phyloP scores from a whole-genome alignment of 2,797 vertebrate species.

The Platalea minor region DNA sequence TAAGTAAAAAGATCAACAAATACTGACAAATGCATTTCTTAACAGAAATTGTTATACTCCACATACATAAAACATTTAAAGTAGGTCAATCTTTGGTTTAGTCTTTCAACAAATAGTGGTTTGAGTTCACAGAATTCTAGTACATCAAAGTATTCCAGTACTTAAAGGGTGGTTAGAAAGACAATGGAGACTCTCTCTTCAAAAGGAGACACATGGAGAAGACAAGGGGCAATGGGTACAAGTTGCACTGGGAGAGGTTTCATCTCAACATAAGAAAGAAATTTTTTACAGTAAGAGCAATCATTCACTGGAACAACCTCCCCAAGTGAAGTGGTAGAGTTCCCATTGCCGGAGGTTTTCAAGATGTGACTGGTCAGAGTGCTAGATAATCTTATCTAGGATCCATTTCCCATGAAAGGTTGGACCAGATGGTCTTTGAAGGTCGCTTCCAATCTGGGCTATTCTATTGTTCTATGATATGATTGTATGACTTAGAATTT shows the following conservation, averaged over 20 bases:
- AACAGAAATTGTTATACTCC: not conserved
- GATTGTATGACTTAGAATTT: not conserved
- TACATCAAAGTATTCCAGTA: not conserved
- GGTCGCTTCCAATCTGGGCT: not conserved
- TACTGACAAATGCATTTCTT: not conserved
- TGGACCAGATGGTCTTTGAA: not conserved
- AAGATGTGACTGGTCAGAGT: not conserved
- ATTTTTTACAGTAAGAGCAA: not conserved
- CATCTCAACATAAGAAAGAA: not conserved
- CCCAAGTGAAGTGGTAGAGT: not conserved
- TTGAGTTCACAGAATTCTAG: not conserved
- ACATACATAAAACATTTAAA: not conserved
- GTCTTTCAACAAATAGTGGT: not conserved
- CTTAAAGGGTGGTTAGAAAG: not conserved
- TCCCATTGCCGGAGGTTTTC: not conserved
- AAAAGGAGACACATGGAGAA: not conserved
- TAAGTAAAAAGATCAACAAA: not conserved
- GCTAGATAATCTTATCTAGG: no score
- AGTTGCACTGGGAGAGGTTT: not conserved
- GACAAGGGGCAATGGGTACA: rapidly evolving
- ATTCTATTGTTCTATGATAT: not conserved
- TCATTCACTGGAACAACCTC: not conserved
- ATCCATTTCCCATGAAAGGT: not conserved
- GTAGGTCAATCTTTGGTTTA: not conserved
- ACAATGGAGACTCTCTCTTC: not conserved